phyloP scores from a whole-genome alignment of 1,140 invertebrate species.

The Drosophila pandora region DNA sequence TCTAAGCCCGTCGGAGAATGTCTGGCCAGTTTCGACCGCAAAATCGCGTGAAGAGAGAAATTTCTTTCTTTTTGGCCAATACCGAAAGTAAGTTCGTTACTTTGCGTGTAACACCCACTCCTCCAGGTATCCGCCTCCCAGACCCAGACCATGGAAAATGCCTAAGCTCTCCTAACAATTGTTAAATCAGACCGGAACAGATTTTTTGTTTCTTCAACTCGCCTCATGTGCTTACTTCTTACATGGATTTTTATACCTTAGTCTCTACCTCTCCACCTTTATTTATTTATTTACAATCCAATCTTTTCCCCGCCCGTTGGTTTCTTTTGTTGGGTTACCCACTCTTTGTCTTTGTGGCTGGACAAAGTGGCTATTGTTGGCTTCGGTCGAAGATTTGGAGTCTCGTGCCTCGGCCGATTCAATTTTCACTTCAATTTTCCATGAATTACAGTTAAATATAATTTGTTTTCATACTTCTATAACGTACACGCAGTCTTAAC shows the following conservation, averaged over 20 bases:
- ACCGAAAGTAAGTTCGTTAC: constrained; percentile 53
- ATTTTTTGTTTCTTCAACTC: constrained; percentile 50
- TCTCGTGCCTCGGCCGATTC: constrained; percentile 73
- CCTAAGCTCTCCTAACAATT: constrained; percentile 77
- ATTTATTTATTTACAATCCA: constrained; percentile 47
- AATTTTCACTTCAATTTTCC: constrained; percentile 72
- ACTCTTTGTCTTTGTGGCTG: constrained; percentile 31
- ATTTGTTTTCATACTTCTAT: constrained; percentile 67
- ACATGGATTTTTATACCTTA: constrained; percentile 11
- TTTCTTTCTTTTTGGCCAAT: constrained; percentile 51
- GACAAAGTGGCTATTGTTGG: constrained; percentile 73
- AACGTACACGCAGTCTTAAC: constrained; percentile 35
- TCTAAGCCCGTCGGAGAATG: constrained; percentile 10
- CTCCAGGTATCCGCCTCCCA: constrained; percentile 1
- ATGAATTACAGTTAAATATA: constrained; percentile 68
- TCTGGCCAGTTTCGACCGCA: constrained; percentile 3
- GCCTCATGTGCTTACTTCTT: constrained; percentile 24
- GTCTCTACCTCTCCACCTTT: neutral
- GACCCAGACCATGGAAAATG: constrained; percentile 55
- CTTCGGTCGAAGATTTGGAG: constrained; percentile 39
- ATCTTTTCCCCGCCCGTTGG: neutral
- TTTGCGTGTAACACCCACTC: constrained; percentile 42
- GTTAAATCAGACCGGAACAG: constrained; percentile 81
- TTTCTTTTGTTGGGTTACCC: constrained; percentile 37
- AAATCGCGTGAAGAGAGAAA: constrained; percentile 55